Evolutionary conservation across 2,888 invertebrate genomes (phyloP).

Genomic region (Alloscopus bannaensis): DNA sequence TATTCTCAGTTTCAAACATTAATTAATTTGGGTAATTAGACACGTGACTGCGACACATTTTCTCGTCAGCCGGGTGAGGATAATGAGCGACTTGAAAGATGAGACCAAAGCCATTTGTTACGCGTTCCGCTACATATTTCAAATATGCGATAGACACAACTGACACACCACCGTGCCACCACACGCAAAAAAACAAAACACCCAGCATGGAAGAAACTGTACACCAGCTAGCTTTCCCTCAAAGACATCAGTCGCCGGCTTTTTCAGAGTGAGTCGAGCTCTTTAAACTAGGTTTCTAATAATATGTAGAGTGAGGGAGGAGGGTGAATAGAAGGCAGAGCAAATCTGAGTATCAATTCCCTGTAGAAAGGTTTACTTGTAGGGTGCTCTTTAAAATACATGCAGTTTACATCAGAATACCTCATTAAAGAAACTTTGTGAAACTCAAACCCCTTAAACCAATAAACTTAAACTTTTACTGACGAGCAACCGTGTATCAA

Average conservation of each 20-base stretch:
- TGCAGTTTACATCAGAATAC: too few relatives aligned
- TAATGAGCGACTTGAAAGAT: constrained; percentile 64
- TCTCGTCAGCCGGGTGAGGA: constrained; percentile 57
- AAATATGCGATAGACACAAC: constrained; percentile 36
- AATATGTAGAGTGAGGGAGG: background rate
- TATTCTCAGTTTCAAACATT: constrained; percentile 44
- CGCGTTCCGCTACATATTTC: constrained; percentile 57
- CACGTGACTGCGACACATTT: constrained; percentile 63
- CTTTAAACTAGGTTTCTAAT: too few relatives aligned
- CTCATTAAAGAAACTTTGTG: too few relatives aligned
- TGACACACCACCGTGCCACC: constrained; percentile 11
- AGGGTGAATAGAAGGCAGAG: too few relatives aligned
- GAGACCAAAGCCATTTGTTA: constrained; percentile 56
- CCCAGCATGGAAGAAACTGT: background rate
- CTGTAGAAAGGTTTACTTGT: too few relatives aligned
- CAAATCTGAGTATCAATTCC: too few relatives aligned
- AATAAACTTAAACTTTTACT: background rate
- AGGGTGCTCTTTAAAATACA: too few relatives aligned
- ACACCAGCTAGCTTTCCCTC: background rate
- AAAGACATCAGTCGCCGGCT: background rate
- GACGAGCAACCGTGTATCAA: background rate
- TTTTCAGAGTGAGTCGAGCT: too few relatives aligned
- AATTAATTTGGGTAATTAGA: constrained; percentile 65
- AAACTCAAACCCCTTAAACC: background rate
- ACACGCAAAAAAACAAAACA: background rate